Conservation (phyloP, 2,113 vertebrate genomes). For the Malurus cyaneus region DNA sequence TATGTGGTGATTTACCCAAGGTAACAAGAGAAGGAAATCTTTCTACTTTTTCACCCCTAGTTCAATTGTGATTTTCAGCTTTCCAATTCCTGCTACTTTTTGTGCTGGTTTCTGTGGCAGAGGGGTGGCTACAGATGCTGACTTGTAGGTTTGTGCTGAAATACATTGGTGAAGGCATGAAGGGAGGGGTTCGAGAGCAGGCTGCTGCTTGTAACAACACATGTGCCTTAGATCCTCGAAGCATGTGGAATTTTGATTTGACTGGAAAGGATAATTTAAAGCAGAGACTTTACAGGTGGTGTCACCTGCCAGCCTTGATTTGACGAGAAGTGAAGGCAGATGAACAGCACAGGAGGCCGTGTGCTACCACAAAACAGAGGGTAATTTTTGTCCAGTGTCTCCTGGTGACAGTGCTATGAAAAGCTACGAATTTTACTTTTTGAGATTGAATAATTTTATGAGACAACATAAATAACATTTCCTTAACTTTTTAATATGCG, state of each 20-base stretch:
- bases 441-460: background rate
- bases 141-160: background rate
- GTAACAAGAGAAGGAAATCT: background rate
- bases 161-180: background rate
- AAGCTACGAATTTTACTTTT: background rate
- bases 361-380: accelerated
- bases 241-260: background rate
- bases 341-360: background rate
- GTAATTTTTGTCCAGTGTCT: background rate
- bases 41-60: background rate
- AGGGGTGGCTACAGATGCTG: background rate
- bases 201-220: background rate
- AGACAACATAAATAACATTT: background rate
- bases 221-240: background rate
- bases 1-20: accelerated
- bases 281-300: background rate
- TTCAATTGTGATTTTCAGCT: background rate
- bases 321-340: background rate
- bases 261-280: background rate
- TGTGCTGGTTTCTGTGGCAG: background rate
- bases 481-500: background rate
- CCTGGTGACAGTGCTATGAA: background rate
- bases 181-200: background rate
- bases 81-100: background rate
- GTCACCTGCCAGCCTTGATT: background rate